Evolutionary conservation across 2,113 vertebrate genomes (phyloP), one percentile per base, ranked within the genome.

Genomic region (Tympanuchus pallidicinctus): DNA sequence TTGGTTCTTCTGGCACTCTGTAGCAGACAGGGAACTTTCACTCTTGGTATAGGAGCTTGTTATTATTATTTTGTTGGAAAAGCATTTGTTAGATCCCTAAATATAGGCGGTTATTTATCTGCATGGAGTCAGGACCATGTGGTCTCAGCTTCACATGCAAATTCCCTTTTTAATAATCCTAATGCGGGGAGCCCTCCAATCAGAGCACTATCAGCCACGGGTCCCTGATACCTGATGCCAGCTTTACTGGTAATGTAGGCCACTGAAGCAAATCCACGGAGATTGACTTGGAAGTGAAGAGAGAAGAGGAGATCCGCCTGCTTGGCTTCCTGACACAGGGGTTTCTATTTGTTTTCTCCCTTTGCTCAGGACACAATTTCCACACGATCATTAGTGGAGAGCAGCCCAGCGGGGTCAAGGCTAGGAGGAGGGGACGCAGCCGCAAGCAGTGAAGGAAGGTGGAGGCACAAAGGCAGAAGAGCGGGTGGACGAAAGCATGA

Each of bases 181-280:
- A 96, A 97, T 94, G 96, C 96, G 94, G 85, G 91, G 90, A 96
- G 78, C 14, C 66, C 90, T 91, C 95, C 96, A 94, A 93, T 96
- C 96, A 90, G 93, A 95, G 84, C 12, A 7, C 92, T 93, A 81
- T 76, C 96, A 91, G 83, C 38, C 71, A 86, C 45, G 6, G 32
- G 92, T 88, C 83, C 74, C 93, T 45, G 96, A 95, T 93, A 97
- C 94, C 96, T 97, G 97, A 97, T 96, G 94, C 97, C 96, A 96
- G 96, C 88, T 96, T 96, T 94, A 90, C 91, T 93, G 77, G 88
- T 92, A 97, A 98, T 97, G 84, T 98, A 98, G 98, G 95, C 97
- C 98, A 98, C 95, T 24, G 94, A 97, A 96, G 89, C 95, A 98
- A 98, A 98, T 98, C 97, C 97, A 97, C 96, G 97, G 96, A 97